Evolutionary conservation across 1,140 invertebrate genomes (phyloP).

Genomic region (Penaeus vannamei): DNA sequence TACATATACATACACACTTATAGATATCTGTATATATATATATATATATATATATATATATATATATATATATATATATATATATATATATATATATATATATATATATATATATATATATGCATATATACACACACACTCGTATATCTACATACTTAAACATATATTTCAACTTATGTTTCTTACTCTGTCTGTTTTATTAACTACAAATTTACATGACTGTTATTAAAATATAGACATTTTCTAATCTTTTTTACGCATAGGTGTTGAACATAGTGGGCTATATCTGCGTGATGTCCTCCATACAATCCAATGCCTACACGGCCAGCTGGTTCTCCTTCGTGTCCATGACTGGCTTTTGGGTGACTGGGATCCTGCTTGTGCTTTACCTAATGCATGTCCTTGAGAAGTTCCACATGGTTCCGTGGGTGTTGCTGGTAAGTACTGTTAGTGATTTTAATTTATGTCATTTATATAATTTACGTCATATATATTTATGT

Average conservation of each 20-base stretch:
- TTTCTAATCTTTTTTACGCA: slow-evolving; percentile 64
- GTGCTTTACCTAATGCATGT: slow-evolving; percentile 88
- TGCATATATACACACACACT: too few relatives aligned
- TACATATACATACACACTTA: too few relatives aligned
- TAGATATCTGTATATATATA: too few relatives aligned
- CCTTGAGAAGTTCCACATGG: slow-evolving; percentile 86
- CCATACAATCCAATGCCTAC: slow-evolving; percentile 73
- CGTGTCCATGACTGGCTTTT: slow-evolving; percentile 88
- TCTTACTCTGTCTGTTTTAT: background rate
- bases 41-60: too few relatives aligned
- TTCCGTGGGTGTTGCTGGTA: slow-evolving; percentile 87
- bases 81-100: too few relatives aligned
- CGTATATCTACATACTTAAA: too few relatives aligned
- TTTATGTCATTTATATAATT: too few relatives aligned
- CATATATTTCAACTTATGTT: background rate
- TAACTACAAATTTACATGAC: background rate
- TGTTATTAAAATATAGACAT: too few relatives aligned
- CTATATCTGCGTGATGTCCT: slow-evolving; percentile 85
- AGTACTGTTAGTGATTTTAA: slow-evolving; percentile 3
- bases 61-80: too few relatives aligned
- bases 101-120: too few relatives aligned
- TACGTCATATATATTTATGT: too few relatives aligned
- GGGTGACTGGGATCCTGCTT: slow-evolving; percentile 85
- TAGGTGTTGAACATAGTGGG: slow-evolving; percentile 84
- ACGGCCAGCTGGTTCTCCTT: slow-evolving; percentile 83